These are phyloP conservation scores for Amblyopsis hoosieri DNA, from an alignment of 2,797 vertebrate genomes.

Conservation along the genomic window DNA sequence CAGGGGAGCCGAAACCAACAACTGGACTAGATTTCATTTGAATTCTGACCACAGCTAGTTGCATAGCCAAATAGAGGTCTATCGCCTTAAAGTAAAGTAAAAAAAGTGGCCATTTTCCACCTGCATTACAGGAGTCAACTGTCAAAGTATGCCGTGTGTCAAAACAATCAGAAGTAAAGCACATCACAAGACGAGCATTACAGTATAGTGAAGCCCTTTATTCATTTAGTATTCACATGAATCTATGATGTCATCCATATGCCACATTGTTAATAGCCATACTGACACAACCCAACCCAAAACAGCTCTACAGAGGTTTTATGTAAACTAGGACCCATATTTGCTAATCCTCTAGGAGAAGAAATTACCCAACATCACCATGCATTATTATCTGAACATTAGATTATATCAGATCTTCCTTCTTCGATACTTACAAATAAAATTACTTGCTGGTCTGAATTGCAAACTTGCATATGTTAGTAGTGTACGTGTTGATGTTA, in stretches of 20 bases:
- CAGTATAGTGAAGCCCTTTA: constrained; percentile 64
- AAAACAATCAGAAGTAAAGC: constrained; percentile 60
- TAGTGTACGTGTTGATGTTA: constrained; percentile 52
- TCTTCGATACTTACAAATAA: constrained; percentile 36
- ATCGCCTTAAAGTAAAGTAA: constrained; percentile 67
- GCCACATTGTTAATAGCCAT: constrained; percentile 61
- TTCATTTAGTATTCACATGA: constrained; percentile 45
- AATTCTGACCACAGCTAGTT: constrained; percentile 39
- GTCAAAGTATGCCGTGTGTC: constrained; percentile 17
- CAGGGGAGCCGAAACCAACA: constrained; percentile 16
- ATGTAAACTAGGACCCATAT: constrained; percentile 36
- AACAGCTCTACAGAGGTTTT: constrained; percentile 27
- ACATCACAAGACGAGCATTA: constrained; percentile 37
- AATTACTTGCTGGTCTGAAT: constrained; percentile 22
- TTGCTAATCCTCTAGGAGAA: constrained; percentile 35
- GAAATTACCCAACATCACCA: constrained; percentile 11
- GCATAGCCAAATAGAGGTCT: constrained; percentile 62
- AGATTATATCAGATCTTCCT: constrained; percentile 21
- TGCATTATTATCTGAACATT: constrained; percentile 14
- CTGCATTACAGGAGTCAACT: constrained; percentile 42
- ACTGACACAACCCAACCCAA: constrained; percentile 24
- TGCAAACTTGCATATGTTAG: constrained; percentile 78
- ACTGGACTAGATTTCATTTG: constrained; percentile 53
- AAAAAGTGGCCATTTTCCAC: constrained; percentile 53
- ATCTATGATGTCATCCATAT: constrained; percentile 72